Conservation (phyloP, 2,113 vertebrate genomes). For the Tachysurus fulvidraco region DNA sequence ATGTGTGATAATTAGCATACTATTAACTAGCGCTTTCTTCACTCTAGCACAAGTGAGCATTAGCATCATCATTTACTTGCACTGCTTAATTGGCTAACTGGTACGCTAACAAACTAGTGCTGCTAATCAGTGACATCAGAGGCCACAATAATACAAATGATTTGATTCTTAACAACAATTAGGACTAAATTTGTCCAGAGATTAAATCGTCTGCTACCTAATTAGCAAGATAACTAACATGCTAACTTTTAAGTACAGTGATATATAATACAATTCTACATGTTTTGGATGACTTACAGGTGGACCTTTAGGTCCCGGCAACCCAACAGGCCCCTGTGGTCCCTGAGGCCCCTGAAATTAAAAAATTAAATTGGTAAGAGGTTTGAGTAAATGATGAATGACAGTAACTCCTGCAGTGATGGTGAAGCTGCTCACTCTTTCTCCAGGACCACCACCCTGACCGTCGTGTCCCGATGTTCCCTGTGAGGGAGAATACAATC, state of each 20-base stretch:
- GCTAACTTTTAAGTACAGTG: not conserved
- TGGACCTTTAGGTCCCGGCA: conserved; percentile 94
- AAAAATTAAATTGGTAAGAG: not conserved
- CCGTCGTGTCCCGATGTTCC: conserved; percentile 94
- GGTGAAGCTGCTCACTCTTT: conserved; percentile 80
- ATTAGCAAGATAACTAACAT: not conserved
- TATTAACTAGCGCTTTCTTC: not conserved
- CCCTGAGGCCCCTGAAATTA: conserved; percentile 90
- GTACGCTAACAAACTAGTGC: not conserved
- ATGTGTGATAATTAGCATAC: conserved; percentile 41
- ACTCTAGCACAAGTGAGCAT: not conserved
- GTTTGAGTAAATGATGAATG: too few relatives aligned
- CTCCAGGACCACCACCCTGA: conserved; percentile 89
- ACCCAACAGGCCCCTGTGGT: conserved; percentile 93
- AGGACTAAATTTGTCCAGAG: not conserved
- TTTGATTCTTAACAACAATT: not conserved
- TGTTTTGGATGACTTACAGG: conserved; percentile 78
- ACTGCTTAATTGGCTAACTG: not conserved
- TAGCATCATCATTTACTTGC: not conserved
- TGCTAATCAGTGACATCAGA: not conserved
- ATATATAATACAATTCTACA: not conserved
- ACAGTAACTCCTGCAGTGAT: not conserved
- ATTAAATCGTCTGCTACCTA: too few relatives aligned
- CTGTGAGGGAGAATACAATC: conserved; percentile 66
- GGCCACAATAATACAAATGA: not conserved